Conservation (phyloP, 2,113 vertebrate species). For the Crotalus horridus region DNA sequence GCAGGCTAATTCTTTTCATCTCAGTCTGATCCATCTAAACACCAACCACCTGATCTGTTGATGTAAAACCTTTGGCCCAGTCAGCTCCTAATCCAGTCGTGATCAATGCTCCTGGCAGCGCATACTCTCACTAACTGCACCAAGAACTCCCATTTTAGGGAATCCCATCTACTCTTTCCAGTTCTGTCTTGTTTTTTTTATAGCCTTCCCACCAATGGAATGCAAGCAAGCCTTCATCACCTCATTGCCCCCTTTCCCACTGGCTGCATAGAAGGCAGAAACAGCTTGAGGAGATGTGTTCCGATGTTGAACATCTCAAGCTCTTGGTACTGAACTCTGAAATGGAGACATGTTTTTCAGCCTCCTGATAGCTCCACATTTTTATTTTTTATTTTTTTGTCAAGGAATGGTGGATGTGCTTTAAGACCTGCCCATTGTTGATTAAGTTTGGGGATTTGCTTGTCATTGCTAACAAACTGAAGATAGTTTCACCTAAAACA, state of each 20-base stretch:
- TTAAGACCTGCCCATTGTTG: background rate
- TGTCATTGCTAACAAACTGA: background rate
- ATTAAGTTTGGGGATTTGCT: background rate
- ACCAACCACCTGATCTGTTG: background rate
- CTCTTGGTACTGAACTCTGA: background rate
- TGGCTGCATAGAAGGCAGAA: background rate
- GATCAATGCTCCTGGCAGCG: background rate
- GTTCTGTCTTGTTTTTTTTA: background rate
- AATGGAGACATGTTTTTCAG: background rate
- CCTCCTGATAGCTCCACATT: background rate
- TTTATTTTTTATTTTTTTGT: background rate
- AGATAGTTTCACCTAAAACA: background rate
- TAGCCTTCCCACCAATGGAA: background rate
- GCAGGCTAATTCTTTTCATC: background rate
- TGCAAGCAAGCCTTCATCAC: background rate
- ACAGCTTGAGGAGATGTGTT: background rate
- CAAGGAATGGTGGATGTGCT: background rate
- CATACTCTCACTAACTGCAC: background rate
- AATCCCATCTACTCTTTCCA: background rate
- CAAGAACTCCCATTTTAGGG: background rate
- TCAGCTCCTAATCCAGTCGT: background rate
- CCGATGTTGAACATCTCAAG: background rate
- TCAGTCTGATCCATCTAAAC: background rate
- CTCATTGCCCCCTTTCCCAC: background rate
- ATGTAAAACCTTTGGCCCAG: background rate